Conservation (phyloP, 2,797 vertebrate genomes). For the Enteromius treurensis region DNA sequence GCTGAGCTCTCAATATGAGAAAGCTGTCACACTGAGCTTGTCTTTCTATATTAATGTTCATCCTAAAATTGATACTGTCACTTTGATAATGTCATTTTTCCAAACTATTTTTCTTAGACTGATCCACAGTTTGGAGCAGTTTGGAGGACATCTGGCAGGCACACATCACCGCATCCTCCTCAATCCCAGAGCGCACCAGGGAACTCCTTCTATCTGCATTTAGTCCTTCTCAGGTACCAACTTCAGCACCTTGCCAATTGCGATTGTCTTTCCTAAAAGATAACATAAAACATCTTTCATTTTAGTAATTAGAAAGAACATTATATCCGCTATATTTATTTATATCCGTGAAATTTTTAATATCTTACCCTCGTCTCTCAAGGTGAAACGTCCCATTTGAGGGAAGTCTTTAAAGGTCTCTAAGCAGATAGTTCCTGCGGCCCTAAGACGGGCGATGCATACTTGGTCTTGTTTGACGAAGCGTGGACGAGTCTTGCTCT, state of each 20-base stretch:
- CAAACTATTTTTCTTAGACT: slow-evolving; percentile 56
- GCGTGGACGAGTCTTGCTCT: slow-evolving; percentile 95
- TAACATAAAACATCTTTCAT: not conserved
- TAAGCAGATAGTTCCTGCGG: slow-evolving; percentile 96
- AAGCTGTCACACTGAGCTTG: slow-evolving; percentile 96
- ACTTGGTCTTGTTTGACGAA: slow-evolving; percentile 99
- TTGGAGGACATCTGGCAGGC: slow-evolving; percentile 84
- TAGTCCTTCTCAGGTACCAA: slow-evolving; percentile 99
- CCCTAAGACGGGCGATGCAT: slow-evolving; percentile 93
- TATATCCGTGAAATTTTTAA: not conserved
- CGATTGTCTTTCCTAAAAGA: slow-evolving; percentile 94
- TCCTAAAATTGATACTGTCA: slow-evolving; percentile 80
- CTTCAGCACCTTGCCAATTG: slow-evolving; percentile 99
- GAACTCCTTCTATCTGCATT: slow-evolving; percentile 78
- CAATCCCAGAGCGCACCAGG: slow-evolving; percentile 81
- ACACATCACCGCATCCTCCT: slow-evolving; percentile 87
- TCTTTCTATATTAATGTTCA: slow-evolving; percentile 73
- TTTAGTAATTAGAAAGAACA: not conserved
- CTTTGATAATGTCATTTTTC: slow-evolving; percentile 82
- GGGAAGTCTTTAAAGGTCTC: slow-evolving; percentile 99
- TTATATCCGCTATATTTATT: no score
- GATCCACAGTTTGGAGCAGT: slow-evolving; percentile 82
- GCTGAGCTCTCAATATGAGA: slow-evolving; percentile 99
- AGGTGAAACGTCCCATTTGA: slow-evolving; percentile 98
- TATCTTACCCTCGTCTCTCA: slow-evolving; percentile 92